Conservation (phyloP, 2,113 vertebrate species). For the Copsychus sechellarum region DNA sequence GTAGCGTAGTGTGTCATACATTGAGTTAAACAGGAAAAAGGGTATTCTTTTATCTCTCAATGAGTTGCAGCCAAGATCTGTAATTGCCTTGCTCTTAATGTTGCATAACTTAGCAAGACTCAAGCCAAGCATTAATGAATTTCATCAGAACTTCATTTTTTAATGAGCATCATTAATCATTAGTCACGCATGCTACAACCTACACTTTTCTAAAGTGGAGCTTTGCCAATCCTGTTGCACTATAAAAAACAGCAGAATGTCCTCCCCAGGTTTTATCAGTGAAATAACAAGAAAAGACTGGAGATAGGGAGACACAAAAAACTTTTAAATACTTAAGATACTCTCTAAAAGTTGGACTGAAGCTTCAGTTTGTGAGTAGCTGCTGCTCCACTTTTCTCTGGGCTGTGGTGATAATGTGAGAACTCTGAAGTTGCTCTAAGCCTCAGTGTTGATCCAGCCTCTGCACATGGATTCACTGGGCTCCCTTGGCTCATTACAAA, state of each 20-base stretch:
- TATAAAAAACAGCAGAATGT: constrained; percentile 43
- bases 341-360: background rate
- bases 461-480: background rate
- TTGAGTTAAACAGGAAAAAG: constrained; percentile 50
- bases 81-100: constrained; percentile 73
- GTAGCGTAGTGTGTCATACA: background rate
- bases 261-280: background rate
- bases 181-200: constrained; percentile 56
- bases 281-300: background rate
- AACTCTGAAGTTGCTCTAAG: background rate
- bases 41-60: constrained; percentile 55
- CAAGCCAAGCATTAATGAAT: constrained; percentile 75
- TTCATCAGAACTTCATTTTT: constrained; percentile 74
- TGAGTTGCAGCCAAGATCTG: constrained; percentile 65
- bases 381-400: background rate
- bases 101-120: constrained; percentile 71
- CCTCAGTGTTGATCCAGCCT: background rate
- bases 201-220: constrained; percentile 38
- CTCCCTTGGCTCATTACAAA: background rate
- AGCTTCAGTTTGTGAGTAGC: background rate
- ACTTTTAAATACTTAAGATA: background rate
- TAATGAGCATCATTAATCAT: constrained; percentile 73
- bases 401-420: background rate
- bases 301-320: background rate
- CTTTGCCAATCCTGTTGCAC: constrained; percentile 34